phyloP scores from a whole-genome alignment of 2,797 vertebrate species.

The Tolypeutes matacus region DNA sequence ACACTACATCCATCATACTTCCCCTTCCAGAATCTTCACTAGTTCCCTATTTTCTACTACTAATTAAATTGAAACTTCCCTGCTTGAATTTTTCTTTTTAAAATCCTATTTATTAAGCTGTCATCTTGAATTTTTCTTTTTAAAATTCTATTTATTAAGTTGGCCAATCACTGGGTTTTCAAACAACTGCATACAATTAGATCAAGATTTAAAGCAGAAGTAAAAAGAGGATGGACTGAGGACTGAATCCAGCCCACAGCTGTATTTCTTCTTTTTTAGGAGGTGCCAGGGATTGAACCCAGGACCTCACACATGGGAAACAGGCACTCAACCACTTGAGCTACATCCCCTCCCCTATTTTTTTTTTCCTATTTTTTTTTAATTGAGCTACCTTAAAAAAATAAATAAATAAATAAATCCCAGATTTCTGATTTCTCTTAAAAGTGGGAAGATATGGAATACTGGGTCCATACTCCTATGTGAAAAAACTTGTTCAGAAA shows the following conservation, averaged over 20 bases:
- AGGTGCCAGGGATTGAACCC: too few species aligned
- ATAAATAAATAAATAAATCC: conserved; percentile 27
- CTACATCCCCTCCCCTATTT: not conserved
- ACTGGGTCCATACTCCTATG: not conserved
- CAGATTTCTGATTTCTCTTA: conserved; percentile 22
- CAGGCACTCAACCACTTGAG: too few species aligned
- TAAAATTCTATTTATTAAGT: not conserved
- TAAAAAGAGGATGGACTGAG: not conserved
- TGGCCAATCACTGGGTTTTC: not conserved
- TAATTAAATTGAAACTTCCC: not conserved
- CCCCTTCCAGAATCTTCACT: not conserved
- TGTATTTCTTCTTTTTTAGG: not conserved
- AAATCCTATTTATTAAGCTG: not conserved
- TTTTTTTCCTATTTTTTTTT: not conserved
- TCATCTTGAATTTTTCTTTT: not conserved
- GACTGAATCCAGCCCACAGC: not conserved
- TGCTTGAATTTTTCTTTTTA: not conserved
- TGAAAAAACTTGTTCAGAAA: not conserved
- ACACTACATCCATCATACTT: not conserved
- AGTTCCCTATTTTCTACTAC: not conserved
- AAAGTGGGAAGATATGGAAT: not conserved
- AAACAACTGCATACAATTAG: not conserved
- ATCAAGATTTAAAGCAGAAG: conserved; percentile 30
- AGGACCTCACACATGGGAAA: too few species aligned
- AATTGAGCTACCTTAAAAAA: conserved; percentile 35